Evolutionary conservation across 2,797 vertebrate species (phyloP).

Genomic region (Hippoglossus hippoglossus): DNA sequence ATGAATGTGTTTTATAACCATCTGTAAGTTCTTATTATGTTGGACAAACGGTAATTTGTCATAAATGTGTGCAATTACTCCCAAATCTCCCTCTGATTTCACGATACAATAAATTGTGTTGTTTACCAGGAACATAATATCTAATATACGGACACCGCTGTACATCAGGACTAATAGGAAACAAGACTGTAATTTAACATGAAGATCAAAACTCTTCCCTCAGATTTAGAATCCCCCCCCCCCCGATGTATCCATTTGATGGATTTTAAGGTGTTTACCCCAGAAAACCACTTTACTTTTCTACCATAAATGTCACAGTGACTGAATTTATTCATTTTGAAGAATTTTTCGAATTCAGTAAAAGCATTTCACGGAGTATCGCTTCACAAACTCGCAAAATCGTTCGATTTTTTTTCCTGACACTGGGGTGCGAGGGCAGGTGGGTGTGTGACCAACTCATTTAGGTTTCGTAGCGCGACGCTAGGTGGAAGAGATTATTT

Average conservation of each 20-base stretch:
- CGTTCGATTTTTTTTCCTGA: not conserved
- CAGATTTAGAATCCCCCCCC: not conserved
- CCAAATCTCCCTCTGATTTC: constrained; percentile 3
- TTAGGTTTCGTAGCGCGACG: not conserved
- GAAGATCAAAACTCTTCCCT: constrained; percentile 4
- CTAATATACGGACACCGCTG: constrained; percentile 6
- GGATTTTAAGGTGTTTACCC: constrained; percentile 35
- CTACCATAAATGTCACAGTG: not conserved
- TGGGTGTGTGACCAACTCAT: constrained; percentile 23
- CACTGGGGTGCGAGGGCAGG: not conserved
- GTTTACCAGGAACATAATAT: constrained; percentile 20
- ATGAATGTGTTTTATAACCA: constrained; percentile 15
- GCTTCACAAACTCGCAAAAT: not conserved
- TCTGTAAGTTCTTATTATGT: constrained; percentile 19
- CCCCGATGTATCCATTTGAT: constrained; percentile 12
- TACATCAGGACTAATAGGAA: constrained; percentile 28
- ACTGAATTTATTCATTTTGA: constrained; percentile 22
- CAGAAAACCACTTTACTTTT: constrained; percentile 27
- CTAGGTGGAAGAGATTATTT: constrained; percentile 28
- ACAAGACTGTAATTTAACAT: constrained; percentile 1
- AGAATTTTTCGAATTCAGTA: constrained; percentile 18
- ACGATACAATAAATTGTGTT: constrained; percentile 13
- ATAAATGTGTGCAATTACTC: not conserved
- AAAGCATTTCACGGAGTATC: constrained; percentile 18
- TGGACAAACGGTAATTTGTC: not conserved